These are phyloP conservation scores for Cheilosia vulpina DNA, from an alignment of 2,888 invertebrate genomes.

Conservation along the genomic window DNA sequence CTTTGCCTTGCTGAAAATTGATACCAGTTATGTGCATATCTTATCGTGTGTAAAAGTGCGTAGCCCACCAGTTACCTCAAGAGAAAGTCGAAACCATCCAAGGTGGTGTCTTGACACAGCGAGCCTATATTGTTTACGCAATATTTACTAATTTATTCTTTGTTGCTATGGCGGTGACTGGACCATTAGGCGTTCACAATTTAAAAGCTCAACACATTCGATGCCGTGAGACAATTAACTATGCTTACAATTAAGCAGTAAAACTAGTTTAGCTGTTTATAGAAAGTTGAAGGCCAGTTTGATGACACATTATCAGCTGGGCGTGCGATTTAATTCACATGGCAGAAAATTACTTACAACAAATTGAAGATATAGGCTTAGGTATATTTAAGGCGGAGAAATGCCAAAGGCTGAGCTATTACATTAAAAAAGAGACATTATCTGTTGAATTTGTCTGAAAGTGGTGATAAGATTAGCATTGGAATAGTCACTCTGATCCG, in stretches of 20 bases:
- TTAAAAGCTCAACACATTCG: constrained; percentile 1
- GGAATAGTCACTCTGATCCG: too few relatives aligned
- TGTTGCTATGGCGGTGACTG: constrained; percentile 1
- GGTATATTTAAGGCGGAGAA: neutral
- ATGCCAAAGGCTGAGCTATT: too few relatives aligned
- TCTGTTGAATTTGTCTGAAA: too few relatives aligned
- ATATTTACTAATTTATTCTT: constrained; percentile 50
- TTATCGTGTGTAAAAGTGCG: constrained; percentile 35
- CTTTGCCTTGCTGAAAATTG: constrained; percentile 21
- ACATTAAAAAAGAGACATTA: too few relatives aligned
- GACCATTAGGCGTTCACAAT: constrained; percentile 21
- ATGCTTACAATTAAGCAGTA: constrained; percentile 36
- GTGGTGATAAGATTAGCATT: too few relatives aligned
- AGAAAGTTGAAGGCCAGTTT: constrained; percentile 72
- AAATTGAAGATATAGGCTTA: neutral
- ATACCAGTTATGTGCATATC: neutral
- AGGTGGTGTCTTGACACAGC: constrained; percentile 26
- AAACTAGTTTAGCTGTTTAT: constrained; percentile 67
- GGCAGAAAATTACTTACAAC: neutral
- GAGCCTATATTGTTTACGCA: constrained; percentile 23
- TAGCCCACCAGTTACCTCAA: constrained; percentile 18
- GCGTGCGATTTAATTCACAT: constrained; percentile 21
- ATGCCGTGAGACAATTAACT: constrained; percentile 60
- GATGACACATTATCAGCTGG: constrained; percentile 44
- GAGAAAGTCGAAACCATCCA: constrained; percentile 50